Evolutionary conservation across 2,797 vertebrate genomes (phyloP).

Genomic region (Moxostoma hubbsi): DNA sequence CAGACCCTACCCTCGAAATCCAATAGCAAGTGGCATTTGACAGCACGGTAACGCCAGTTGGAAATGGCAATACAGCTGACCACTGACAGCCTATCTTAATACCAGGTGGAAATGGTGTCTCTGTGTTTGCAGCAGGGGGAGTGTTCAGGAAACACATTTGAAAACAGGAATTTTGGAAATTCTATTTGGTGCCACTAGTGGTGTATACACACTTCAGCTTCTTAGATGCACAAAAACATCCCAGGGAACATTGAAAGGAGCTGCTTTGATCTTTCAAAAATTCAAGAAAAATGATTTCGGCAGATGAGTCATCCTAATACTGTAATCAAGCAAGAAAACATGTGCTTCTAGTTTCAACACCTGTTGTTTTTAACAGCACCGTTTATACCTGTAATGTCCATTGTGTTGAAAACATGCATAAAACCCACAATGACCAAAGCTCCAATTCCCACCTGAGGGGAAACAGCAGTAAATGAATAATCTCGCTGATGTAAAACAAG

Average conservation of each 20-base stretch:
- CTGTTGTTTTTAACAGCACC: conserved; percentile 38
- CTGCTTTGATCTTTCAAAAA: conserved; percentile 51
- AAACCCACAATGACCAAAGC: conserved; percentile 33
- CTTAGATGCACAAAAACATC: conserved; percentile 12
- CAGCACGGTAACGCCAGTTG: too few species aligned
- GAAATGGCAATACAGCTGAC: too few species aligned
- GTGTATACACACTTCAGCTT: too few species aligned
- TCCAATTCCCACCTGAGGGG: conserved; percentile 50
- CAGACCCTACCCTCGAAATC: too few species aligned
- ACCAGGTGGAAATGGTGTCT: too few species aligned
- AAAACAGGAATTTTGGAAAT: too few species aligned
- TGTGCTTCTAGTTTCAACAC: conserved; percentile 55
- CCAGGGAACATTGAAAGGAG: conserved; percentile 24
- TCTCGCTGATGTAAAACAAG: conserved; percentile 41
- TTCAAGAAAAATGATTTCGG: conserved; percentile 5
- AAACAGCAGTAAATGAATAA: conserved; percentile 41
- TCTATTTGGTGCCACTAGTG: too few species aligned
- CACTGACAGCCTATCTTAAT: too few species aligned
- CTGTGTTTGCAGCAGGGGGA: too few species aligned
- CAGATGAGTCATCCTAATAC: conserved; percentile 16
- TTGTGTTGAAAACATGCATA: conserved; percentile 16
- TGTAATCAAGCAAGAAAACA: conserved; percentile 49
- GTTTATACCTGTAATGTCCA: conserved; percentile 35
- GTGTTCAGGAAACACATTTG: too few species aligned
- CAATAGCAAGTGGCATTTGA: too few species aligned